Conservation (phyloP, 1,140 invertebrate genomes). For the Drosophila miranda region DNA sequence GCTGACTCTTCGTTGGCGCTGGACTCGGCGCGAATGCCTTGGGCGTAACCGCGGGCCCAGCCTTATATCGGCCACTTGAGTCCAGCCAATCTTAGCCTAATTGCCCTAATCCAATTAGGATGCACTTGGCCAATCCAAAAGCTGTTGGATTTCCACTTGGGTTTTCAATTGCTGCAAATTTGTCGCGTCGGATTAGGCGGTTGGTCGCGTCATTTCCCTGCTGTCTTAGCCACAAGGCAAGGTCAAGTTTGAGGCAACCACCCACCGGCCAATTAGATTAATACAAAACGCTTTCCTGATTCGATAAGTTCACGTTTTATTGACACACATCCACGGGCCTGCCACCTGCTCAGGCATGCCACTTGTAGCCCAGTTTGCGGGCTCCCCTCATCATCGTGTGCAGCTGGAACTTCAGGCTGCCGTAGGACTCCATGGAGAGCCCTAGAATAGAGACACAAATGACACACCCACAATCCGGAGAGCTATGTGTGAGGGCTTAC, state of each 20-base stretch:
- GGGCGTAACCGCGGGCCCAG: not conserved
- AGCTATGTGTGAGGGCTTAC: slow-evolving; percentile 12
- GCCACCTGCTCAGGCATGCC: slow-evolving; percentile 49
- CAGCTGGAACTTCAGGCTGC: slow-evolving; percentile 58
- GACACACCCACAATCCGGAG: not conserved
- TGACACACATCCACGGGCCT: slow-evolving; percentile 18
- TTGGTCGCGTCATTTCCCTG: slow-evolving; percentile 26
- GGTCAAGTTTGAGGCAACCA: slow-evolving; percentile 71
- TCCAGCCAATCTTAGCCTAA: slow-evolving; percentile 65
- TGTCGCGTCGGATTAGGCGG: slow-evolving; percentile 62
- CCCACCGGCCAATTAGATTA: slow-evolving; percentile 65
- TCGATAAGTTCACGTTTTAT: slow-evolving; percentile 62
- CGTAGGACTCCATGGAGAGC: slow-evolving; percentile 66
- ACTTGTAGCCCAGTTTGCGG: slow-evolving; percentile 62
- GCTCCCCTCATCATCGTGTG: slow-evolving; percentile 56
- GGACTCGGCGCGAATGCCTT: slow-evolving; percentile 62
- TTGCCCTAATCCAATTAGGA: slow-evolving; percentile 74
- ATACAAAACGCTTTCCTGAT: slow-evolving; percentile 55
- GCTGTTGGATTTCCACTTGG: slow-evolving; percentile 43
- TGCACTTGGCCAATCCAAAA: slow-evolving; percentile 68
- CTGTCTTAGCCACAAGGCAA: slow-evolving; percentile 47
- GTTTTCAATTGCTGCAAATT: slow-evolving; percentile 62
- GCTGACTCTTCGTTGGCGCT: slow-evolving; percentile 36
- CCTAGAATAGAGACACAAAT: slow-evolving; percentile 8
- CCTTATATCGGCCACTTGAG: slow-evolving; percentile 69